A percentile compares a stretch with the other conserved stretches of the same genome.
phyloP scores from a whole-genome alignment of 2,888 invertebrate species.

The Dryobotodes eremita region DNA sequence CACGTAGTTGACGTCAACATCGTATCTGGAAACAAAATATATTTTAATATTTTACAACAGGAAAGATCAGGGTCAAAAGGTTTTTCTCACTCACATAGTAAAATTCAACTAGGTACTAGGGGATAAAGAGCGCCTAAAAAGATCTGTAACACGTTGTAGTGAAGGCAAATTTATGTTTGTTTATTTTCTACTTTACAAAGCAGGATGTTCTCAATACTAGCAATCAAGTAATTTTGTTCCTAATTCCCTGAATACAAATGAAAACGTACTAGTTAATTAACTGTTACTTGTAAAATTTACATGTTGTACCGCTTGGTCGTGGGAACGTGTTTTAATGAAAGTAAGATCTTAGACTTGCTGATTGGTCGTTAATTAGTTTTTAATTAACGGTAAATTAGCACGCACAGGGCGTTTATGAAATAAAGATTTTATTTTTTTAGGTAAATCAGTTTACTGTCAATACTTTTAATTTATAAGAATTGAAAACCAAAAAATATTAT shows the following conservation, averaged over 20 bases:
- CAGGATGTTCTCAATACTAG: neutral
- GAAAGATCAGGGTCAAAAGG: neutral
- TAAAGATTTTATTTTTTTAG: too few species aligned
- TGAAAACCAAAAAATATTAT: too few species aligned
- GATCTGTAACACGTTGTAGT: neutral
- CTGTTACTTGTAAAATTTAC: conserved; percentile 19
- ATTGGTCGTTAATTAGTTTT: conserved; percentile 7
- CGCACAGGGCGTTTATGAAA: too few species aligned
- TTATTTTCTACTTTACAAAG: neutral
- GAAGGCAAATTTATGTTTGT: neutral
- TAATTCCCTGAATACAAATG: neutral
- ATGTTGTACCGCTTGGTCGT: conserved; percentile 12
- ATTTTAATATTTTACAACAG: neutral
- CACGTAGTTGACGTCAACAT: conserved; percentile 96
- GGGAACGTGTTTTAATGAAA: neutral
- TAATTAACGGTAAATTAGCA: too few species aligned
- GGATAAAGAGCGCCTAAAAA: neutral
- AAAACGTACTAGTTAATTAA: neutral
- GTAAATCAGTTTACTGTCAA: too few species aligned
- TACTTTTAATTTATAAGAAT: too few species aligned
- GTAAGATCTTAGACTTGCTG: conserved; percentile 16
- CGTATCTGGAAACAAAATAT: conserved; percentile 89
- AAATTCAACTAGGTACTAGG: neutral
- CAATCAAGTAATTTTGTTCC: neutral
- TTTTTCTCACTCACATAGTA: neutral